Evolutionary conservation across 2,797 vertebrate genomes (phyloP), one percentile per base, ranked within the genome.

Genomic region (Amblyopsis hoosieri): DNA sequence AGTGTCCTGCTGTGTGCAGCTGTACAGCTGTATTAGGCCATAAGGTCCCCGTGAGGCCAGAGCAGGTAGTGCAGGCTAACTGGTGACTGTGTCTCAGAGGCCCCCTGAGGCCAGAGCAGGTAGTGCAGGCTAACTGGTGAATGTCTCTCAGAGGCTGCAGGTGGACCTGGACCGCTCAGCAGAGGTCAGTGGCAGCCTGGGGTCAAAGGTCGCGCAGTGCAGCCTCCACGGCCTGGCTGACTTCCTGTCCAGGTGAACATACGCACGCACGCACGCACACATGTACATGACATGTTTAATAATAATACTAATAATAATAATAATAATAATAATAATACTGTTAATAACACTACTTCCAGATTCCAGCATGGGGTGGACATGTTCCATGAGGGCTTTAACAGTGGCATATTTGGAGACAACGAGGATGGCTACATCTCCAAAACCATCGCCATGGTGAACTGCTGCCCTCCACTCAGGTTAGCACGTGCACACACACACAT

Each of bases 291-390:
- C 19, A 3, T 23, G 19, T 23, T 23, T 19, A 19, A 19, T 19
- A 19, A 19, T 19, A 19, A 19, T 19, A 1, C 1, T 19, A 19
- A 19, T 23, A 23, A 23, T 23, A 23, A 23, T 23, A 23, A 23
- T 23, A 23, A 23, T 19, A 19, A 19, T 23, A 23, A 23, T 23
- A 23, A 23, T 23, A 23, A 23, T 23, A 23, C 2, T 23, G 19
- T 19, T 19, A 19, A 23, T 3, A 23, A 3, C 19, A 23, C 19
- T 9, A 3, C 19, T 15, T 48, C 3, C 64, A 97, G 96, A 56
- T 97, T 98, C 87, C 95, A 97, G 85, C 92, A 93, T 31, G 94
- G 95, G 3, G 95, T 93, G 0, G 95, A 98, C 66, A 83, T 93
- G 60, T 97, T 97, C 71, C 95, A 96, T 0, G 93, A 95, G n/a